Evolutionary conservation across 1,140 invertebrate genomes (phyloP).

Genomic region (Ridgeia piscesae): DNA sequence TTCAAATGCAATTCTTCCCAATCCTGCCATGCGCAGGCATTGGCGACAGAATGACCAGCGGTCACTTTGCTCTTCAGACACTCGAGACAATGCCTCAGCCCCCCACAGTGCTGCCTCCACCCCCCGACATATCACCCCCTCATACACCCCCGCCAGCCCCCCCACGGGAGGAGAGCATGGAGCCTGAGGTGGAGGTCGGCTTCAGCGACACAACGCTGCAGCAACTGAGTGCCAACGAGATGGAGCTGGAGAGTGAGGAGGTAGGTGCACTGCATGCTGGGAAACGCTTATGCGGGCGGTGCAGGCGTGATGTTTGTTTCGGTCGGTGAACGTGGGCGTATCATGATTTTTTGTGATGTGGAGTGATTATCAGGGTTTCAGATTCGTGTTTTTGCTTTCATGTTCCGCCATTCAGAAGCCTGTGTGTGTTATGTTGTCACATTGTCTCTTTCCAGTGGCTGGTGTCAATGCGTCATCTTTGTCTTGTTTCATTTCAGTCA

Average conservation of each 20-base stretch:
- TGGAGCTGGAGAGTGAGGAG: constrained; percentile 9
- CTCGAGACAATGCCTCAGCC: background rate
- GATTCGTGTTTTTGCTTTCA: no score
- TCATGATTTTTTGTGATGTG: background rate
- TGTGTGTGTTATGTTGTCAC: no score
- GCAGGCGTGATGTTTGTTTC: background rate
- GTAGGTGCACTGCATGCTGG: background rate
- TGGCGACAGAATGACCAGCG: background rate
- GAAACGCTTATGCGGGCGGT: background rate
- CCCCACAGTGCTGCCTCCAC: constrained; percentile 26
- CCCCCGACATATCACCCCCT: constrained; percentile 28
- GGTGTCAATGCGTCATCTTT: no score
- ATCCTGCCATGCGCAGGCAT: constrained; percentile 1
- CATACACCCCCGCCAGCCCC: constrained; percentile 23
- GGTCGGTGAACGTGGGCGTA: background rate
- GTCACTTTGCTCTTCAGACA: constrained; percentile 7
- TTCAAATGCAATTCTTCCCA: background rate
- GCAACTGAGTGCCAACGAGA: background rate
- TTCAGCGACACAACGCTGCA: background rate
- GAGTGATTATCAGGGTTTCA: background rate
- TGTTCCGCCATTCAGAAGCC: no score
- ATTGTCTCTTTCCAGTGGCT: no score
- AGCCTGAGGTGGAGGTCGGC: background rate
- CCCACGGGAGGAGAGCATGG: constrained; percentile 11
- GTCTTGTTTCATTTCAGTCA: no score